Evolutionary conservation across 2,888 invertebrate species (phyloP), one percentile per base, ranked within the genome.

Genomic region (Hypercompe scribonia): DNA sequence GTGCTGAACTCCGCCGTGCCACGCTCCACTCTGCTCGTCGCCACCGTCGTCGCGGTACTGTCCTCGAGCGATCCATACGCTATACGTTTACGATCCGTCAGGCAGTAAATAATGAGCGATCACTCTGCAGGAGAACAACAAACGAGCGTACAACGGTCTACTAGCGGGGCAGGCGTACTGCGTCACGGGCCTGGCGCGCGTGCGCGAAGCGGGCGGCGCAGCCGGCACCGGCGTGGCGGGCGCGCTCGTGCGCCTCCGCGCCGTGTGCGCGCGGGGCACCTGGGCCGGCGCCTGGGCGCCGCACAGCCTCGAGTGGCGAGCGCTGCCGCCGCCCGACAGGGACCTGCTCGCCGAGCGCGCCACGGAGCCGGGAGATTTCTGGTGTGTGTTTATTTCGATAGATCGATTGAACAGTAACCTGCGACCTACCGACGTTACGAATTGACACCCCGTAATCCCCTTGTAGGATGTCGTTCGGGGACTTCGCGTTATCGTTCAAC

Each of bases 271-370:
- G 13, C 77, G 96, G 67, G 97, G 97, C 39, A 96, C 97, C 3
- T 97, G 97, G 97, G 96, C 96, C 63, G 97, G 97, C 39, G 96
- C 97, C 1, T 97, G 97, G 97, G 96, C 97, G 78, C 97, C 97
- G 91, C 97, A 76, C 96, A 74, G 96, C 70, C 96, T 96, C 95
- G 97, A 97, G 91, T 97, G 97, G 97, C 96, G 97, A 87, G 96
- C 96, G 31, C 92, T 97, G 68, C 96, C 96, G 31, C 95, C 96
- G 68, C 91, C 96, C 75, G 97, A 97, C 96, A 33, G 95, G 95
- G 74, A 92, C 96, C 79, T 97, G 97, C 90, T 96, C 69, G 92
- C 96, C 77, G 97, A 97, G 89, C 96, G 97, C 96, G 80, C 84
- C 10, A 70, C 71, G 42, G 74, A 71, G 28, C 79, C 82, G n/a